A percentile compares a stretch with the other conserved stretches of the same genome.
Evolutionary conservation across 2,888 invertebrate genomes (phyloP).

Genomic region (Drosophila kambysellisi): DNA sequence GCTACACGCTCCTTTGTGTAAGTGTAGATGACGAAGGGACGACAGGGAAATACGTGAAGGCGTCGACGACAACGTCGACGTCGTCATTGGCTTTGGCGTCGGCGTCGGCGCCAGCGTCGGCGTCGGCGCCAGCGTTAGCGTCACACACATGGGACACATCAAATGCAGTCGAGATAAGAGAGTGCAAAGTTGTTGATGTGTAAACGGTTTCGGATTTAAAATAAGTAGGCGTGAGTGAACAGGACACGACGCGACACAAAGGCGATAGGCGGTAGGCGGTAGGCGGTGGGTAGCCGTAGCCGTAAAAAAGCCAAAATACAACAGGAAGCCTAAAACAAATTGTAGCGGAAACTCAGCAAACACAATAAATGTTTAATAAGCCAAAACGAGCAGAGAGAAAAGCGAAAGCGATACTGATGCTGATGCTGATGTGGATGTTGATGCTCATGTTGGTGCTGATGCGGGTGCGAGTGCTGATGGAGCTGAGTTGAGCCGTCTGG

Average conservation of each 20-base stretch:
- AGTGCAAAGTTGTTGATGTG: conserved; percentile 70
- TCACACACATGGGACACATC: conserved; percentile 64
- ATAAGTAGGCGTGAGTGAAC: conserved; percentile 57
- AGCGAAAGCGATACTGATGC: conserved; percentile 34
- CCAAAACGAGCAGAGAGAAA: conserved; percentile 65
- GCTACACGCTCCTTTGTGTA: conserved; percentile 45
- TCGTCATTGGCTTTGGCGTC: not conserved
- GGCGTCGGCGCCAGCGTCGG: not conserved
- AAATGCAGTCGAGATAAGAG: conserved; percentile 66
- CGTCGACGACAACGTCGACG: not conserved
- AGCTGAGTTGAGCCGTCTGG: conserved; percentile 27
- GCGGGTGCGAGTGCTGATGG: conserved; percentile 6
- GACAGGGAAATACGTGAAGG: not conserved
- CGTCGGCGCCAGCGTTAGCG: not conserved
- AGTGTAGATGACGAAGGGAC: conserved; percentile 33
- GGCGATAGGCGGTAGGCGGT: not conserved
- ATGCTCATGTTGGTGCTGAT: not conserved
- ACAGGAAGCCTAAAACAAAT: conserved; percentile 72
- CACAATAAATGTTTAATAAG: conserved; percentile 80
- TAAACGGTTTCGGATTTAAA: conserved; percentile 70
- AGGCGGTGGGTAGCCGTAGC: not conserved
- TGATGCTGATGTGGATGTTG: conserved; percentile 1
- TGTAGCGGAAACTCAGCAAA: conserved; percentile 76
- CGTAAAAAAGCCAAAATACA: conserved; percentile 45
- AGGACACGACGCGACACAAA: not conserved